These are phyloP conservation scores for Lasioglossum malachurum DNA, from an alignment of 2,888 invertebrate genomes.

Conservation along the genomic window DNA sequence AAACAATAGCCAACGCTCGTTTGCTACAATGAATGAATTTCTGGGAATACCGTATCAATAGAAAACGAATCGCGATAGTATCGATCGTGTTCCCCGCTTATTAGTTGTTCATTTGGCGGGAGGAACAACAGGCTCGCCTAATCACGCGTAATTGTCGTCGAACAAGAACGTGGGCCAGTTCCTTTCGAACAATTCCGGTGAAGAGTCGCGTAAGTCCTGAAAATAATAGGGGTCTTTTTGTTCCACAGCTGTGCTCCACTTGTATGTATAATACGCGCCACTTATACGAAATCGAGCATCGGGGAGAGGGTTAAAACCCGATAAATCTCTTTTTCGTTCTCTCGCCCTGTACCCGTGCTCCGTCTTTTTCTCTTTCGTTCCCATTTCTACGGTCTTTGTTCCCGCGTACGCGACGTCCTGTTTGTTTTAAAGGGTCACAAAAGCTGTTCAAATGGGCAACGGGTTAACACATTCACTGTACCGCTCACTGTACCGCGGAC, in stretches of 20 bases:
- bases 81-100: constrained; percentile 13
- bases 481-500: constrained; percentile 69
- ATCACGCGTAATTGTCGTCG: constrained; percentile 44
- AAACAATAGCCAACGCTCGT: background rate
- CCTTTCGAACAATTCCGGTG: constrained; percentile 40
- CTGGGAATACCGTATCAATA: background rate
- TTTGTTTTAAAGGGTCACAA: constrained; percentile 82
- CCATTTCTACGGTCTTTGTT: constrained; percentile 73
- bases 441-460: constrained; percentile 82
- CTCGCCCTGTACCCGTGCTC: constrained; percentile 50
- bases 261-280: constrained; percentile 58
- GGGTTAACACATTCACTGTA: constrained; percentile 77
- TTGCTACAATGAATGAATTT: background rate
- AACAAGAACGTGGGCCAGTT: constrained; percentile 39
- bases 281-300: constrained; percentile 62
- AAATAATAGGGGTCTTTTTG: constrained; percentile 67
- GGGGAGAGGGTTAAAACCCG: constrained; percentile 60
- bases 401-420: constrained; percentile 71
- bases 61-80: too few species aligned
- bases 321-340: constrained; percentile 59
- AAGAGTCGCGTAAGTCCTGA: constrained; percentile 36
- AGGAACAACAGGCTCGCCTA: constrained; percentile 27
- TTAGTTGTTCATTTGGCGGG: constrained; percentile 14
- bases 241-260: constrained; percentile 74
- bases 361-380: constrained; percentile 58